These are phyloP conservation scores for Tolmerus cingulatus DNA, from an alignment of 2,888 invertebrate species.

Conservation along the genomic window DNA sequence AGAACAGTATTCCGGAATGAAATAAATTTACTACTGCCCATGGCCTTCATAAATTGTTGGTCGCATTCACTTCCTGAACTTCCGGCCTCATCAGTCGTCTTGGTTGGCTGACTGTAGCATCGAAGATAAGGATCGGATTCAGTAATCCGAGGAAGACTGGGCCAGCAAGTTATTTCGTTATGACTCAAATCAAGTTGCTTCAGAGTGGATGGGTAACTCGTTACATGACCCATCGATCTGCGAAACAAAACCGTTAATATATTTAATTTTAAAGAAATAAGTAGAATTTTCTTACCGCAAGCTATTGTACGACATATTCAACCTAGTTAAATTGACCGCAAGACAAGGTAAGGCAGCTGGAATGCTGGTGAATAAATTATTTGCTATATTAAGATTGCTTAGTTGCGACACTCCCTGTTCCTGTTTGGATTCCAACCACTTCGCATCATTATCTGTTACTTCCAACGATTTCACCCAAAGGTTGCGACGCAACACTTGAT, in stretches of 20 bases:
- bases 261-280: neutral
- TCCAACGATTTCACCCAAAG: constrained; percentile 76
- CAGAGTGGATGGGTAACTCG: constrained; percentile 86
- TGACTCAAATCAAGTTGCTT: constrained; percentile 93
- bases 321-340: constrained; percentile 82
- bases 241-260: neutral
- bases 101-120: constrained; percentile 70
- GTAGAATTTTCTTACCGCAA: constrained; percentile 62
- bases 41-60: constrained; percentile 53
- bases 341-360: constrained; percentile 90
- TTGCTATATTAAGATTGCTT: constrained; percentile 83
- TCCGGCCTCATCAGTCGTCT: constrained; percentile 44
- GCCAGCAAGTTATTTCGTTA: constrained; percentile 91
- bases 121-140: constrained; percentile 72
- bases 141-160: constrained; percentile 79
- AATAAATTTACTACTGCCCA: constrained; percentile 52
- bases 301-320: constrained; percentile 92
- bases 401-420: constrained; percentile 71
- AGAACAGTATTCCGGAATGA: constrained; percentile 77
- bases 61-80: constrained; percentile 51
- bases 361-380: constrained; percentile 88
- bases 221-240: constrained; percentile 84
- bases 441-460: constrained; percentile 71
- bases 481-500: constrained; percentile 77
- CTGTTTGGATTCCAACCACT: constrained; percentile 67